phyloP scores from a whole-genome alignment of 2,888 invertebrate genomes.

The Melieria picta region DNA sequence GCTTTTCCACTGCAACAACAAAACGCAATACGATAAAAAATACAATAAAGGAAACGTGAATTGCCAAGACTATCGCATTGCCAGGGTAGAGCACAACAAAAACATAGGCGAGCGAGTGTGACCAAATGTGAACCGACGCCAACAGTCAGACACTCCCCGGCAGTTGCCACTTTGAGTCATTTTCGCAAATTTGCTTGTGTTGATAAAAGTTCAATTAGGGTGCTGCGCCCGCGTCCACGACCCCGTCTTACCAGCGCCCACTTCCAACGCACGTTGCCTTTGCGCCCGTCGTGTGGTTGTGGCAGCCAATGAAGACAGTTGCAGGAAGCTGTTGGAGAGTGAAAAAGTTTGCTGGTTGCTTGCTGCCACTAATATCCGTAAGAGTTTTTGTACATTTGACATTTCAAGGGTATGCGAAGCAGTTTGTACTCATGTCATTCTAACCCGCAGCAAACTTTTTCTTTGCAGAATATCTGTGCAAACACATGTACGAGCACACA shows the following conservation, averaged over 20 bases:
- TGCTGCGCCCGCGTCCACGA: not conserved
- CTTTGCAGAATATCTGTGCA: not conserved
- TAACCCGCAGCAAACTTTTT: not conserved
- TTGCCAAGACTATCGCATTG: not conserved
- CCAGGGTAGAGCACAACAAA: not conserved
- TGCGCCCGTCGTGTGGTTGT: no score
- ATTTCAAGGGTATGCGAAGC: slow-evolving; percentile 26
- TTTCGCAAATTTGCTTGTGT: not conserved
- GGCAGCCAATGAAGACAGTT: no score
- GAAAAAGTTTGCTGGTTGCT: no score
- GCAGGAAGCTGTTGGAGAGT: no score
- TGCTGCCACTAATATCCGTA: not conserved
- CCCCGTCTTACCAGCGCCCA: not conserved
- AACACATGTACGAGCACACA: not conserved
- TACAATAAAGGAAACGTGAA: no score
- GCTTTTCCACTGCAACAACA: no score
- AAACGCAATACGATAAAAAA: no score
- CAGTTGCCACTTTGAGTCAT: not conserved
- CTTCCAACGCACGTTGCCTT: no score
- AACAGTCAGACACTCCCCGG: not conserved
- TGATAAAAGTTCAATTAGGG: slow-evolving; percentile 1
- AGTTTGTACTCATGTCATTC: slow-evolving; percentile 2
- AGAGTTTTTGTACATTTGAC: slow-evolving; percentile 16
- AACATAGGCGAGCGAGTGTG: no score
- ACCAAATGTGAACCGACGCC: not conserved